A percentile compares a stretch with the other conserved stretches of the same genome.
Conservation (phyloP, 2,113 vertebrate genomes). For the Cryptotis parvus region DNA sequence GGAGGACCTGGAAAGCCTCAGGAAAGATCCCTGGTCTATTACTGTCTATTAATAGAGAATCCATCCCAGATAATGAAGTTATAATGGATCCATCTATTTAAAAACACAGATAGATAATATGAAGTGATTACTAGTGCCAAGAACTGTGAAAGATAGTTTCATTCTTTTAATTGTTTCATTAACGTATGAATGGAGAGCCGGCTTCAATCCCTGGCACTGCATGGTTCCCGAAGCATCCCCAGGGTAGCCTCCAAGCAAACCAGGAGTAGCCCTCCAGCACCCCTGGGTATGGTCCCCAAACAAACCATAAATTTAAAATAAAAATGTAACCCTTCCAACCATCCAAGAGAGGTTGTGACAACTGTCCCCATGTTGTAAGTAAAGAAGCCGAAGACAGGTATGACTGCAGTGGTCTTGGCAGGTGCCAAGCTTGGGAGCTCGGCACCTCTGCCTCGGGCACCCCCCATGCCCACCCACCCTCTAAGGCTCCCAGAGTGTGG, state of each 20-base stretch:
- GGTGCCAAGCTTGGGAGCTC: not conserved
- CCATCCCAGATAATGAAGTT: not conserved
- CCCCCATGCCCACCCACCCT: not conserved
- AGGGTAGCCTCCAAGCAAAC: no score
- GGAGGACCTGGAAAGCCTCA: not conserved
- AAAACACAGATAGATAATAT: constrained; percentile 2
- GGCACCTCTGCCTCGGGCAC: not conserved
- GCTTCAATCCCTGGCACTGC: no score
- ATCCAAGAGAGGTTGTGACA: not conserved
- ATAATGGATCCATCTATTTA: not conserved
- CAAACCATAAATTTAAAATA: no score
- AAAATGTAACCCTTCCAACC: constrained; percentile 4
- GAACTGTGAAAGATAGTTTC: not conserved
- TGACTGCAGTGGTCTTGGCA: not conserved
- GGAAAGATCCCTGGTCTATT: no score
- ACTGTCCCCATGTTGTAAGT: not conserved
- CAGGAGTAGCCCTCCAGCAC: no score
- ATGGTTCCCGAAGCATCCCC: no score
- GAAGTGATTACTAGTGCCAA: not conserved
- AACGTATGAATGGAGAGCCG: no score
- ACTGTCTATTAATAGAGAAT: no score
- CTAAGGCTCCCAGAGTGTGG: not conserved
- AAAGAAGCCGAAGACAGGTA: not conserved
- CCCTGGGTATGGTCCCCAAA: no score
- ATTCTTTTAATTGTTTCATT: no score